A percentile compares a stretch with the other conserved stretches of the same genome.
phyloP scores from a whole-genome alignment of 2,888 invertebrate genomes.

The Byasa hedistus region DNA sequence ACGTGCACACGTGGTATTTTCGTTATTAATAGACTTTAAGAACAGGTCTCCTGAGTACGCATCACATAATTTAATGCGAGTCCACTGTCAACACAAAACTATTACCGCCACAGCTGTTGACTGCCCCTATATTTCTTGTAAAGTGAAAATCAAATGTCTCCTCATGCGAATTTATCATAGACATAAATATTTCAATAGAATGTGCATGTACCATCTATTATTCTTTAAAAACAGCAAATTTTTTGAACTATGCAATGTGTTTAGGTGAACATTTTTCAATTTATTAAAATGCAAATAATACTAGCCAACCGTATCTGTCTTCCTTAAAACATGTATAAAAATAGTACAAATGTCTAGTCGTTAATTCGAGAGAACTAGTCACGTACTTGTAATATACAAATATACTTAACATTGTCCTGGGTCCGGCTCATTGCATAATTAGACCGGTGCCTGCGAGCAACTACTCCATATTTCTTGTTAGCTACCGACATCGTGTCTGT shows the following conservation, averaged over 20 bases:
- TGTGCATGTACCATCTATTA: neutral
- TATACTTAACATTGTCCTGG: constrained; percentile 62
- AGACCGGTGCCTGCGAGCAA: constrained; percentile 52
- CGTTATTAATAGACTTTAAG: neutral
- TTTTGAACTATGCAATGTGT: neutral
- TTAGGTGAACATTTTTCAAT: neutral
- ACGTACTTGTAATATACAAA: constrained; percentile 54
- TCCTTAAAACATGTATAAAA: constrained; percentile 53
- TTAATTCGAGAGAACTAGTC: constrained; percentile 49
- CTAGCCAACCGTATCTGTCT: constrained; percentile 31
- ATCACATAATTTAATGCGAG: constrained; percentile 12
- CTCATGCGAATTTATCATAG: constrained; percentile 34
- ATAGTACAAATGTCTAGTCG: constrained; percentile 43
- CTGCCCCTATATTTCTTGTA: constrained; percentile 35
- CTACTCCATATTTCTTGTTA: constrained; percentile 48
- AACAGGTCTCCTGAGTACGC: neutral
- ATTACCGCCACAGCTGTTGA: constrained; percentile 34
- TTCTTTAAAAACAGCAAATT: neutral
- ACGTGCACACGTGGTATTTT: neutral
- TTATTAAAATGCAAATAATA: constrained; percentile 19
- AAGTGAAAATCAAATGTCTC: constrained; percentile 41
- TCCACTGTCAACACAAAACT: constrained; percentile 24
- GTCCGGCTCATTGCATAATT: constrained; percentile 75
- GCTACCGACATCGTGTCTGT: constrained; percentile 46
- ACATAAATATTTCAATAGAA: constrained; percentile 29